These are phyloP conservation scores for Carapus acus DNA, from an alignment of 2,797 vertebrate genomes.

Conservation along the genomic window DNA sequence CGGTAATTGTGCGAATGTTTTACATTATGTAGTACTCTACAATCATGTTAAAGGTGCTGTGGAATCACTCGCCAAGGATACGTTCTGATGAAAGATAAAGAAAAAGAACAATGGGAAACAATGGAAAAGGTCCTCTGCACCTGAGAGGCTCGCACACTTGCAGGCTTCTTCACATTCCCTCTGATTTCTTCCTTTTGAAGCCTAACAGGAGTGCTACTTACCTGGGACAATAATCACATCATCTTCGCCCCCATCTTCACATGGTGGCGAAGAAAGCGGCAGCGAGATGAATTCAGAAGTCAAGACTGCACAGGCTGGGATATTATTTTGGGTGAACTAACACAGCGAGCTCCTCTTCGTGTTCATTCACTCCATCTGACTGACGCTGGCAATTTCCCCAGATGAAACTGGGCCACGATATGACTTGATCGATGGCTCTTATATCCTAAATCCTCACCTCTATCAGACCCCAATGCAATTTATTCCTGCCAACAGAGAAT, in stretches of 20 bases:
- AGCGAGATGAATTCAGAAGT: constrained; percentile 65
- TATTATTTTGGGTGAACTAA: constrained; percentile 66
- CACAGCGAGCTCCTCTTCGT: constrained; percentile 48
- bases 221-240: constrained; percentile 74
- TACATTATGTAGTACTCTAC: too few relatives aligned
- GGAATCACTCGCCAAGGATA: too few relatives aligned
- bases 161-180: constrained; percentile 35
- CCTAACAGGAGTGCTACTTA: constrained; percentile 53
- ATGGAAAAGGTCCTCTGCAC: constrained; percentile 38
- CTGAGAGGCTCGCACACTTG: constrained; percentile 49
- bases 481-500: constrained; percentile 54
- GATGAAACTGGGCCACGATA: constrained; percentile 59
- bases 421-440: constrained; percentile 72
- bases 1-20: too few relatives aligned
- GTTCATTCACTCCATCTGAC: constrained; percentile 62
- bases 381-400: constrained; percentile 71
- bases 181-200: constrained; percentile 71
- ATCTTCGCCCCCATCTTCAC: constrained; percentile 70
- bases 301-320: constrained; percentile 55
- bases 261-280: constrained; percentile 55
- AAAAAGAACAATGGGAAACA: constrained; percentile 24
- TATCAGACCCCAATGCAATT: constrained; percentile 62
- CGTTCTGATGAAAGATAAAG: too few relatives aligned
- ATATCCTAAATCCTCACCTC: constrained; percentile 58
- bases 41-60: too few relatives aligned